A percentile compares a stretch with the other conserved stretches of the same genome.
Conservation (phyloP, 2,888 invertebrate species). For the Zootermopsis nevadensis region DNA sequence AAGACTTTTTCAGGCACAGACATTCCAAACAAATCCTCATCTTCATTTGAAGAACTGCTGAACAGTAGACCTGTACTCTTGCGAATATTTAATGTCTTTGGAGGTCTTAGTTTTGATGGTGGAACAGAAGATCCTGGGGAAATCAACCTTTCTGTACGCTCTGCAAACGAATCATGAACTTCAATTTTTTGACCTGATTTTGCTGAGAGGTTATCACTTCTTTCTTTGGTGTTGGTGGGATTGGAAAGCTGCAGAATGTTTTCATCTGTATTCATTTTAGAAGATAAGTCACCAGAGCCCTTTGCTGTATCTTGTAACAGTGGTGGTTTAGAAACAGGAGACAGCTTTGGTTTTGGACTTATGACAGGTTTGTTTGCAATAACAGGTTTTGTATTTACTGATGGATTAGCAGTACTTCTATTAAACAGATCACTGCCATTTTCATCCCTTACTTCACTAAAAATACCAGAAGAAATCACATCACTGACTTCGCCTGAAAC, state of each 20-base stretch:
- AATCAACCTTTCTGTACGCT: background rate
- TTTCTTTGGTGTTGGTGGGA: background rate
- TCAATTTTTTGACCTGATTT: background rate
- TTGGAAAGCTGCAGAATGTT: background rate
- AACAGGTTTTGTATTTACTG: slow-evolving; percentile 22
- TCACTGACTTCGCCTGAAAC: background rate
- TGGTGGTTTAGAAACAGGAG: background rate
- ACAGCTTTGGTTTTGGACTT: slow-evolving; percentile 30
- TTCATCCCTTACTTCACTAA: background rate
- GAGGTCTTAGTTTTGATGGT: slow-evolving; percentile 51
- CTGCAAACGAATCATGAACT: background rate
- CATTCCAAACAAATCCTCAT: slow-evolving; percentile 42
- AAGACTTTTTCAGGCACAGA: slow-evolving; percentile 48
- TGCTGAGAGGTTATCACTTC: background rate
- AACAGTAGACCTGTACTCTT: slow-evolving; percentile 46
- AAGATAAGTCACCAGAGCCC: background rate
- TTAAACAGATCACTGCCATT: background rate
- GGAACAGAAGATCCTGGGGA: background rate
- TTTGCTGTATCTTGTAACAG: background rate
- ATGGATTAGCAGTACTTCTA: background rate
- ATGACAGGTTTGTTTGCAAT: slow-evolving; percentile 17
- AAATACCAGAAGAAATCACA: background rate
- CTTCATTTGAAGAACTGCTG: slow-evolving; percentile 34
- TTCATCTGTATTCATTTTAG: background rate
- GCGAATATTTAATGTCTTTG: slow-evolving; percentile 52